A percentile compares a stretch with the other conserved stretches of the same genome.
phyloP scores from a whole-genome alignment of 2,113 vertebrate species.

The Mandrillus leucophaeus region DNA sequence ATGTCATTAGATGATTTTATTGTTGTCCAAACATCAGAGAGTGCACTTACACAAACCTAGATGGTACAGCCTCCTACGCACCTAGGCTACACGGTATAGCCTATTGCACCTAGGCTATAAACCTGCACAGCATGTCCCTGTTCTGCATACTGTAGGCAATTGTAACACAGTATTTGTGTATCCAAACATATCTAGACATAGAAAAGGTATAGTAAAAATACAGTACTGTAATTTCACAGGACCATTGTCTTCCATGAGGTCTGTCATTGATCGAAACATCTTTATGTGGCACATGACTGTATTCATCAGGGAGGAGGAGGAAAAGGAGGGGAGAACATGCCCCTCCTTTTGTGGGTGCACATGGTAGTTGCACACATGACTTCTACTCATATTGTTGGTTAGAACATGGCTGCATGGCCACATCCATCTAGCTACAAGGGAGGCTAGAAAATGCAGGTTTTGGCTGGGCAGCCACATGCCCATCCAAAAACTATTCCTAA shows the following conservation, averaged over 20 bases:
- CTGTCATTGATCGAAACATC: not conserved
- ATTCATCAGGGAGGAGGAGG: not conserved
- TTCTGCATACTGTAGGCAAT: not conserved
- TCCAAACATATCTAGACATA: not conserved
- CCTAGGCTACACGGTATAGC: not conserved
- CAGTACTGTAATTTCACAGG: not conserved
- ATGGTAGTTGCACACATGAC: not conserved
- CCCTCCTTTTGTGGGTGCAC: not conserved
- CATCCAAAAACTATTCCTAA: not conserved
- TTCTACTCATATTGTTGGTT: not conserved
- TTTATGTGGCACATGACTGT: not conserved
- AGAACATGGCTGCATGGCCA: not conserved
- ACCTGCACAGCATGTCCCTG: not conserved
- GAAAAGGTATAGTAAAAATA: not conserved
- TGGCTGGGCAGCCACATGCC: not conserved
- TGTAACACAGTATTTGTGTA: not conserved
- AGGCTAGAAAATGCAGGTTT: not conserved
- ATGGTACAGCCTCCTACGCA: not conserved
- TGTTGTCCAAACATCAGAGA: not conserved
- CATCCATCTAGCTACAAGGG: not conserved
- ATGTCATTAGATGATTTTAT: not conserved
- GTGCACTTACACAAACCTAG: not conserved
- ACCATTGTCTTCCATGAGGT: not conserved
- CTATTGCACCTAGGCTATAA: not conserved
- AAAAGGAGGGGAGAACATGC: not conserved